phyloP scores from a whole-genome alignment of 30 jellyfish, hydroid and myxozoan species.

The Kudoa iwatai region DNA sequence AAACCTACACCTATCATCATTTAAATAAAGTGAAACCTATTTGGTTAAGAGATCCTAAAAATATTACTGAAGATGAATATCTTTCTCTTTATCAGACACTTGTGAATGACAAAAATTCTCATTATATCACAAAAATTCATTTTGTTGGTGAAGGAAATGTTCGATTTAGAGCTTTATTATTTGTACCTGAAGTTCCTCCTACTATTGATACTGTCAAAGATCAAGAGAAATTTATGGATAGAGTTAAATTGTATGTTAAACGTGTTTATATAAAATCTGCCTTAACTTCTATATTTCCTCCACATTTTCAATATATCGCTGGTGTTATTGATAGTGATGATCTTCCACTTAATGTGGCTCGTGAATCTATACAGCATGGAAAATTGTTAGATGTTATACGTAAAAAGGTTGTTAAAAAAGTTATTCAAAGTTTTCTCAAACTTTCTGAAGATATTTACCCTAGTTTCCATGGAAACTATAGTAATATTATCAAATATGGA shows the following conservation, averaged over 20 bases:
- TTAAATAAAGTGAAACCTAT: constrained; percentile 59
- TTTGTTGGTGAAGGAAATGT: constrained; percentile 96
- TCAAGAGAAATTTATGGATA: constrained; percentile 43
- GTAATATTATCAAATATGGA: constrained; percentile 49
- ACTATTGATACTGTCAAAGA: constrained; percentile 7
- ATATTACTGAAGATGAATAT: constrained; percentile 70
- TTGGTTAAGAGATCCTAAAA: constrained; percentile 60
- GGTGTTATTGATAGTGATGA: constrained; percentile 97
- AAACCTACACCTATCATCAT: constrained; percentile 58
- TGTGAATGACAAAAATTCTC: too few relatives aligned
- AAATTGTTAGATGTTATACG: constrained; percentile 48
- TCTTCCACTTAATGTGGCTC: constrained; percentile 83
- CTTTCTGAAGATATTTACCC: constrained; percentile 6
- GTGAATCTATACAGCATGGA: constrained; percentile 86
- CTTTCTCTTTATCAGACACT: constrained; percentile 44
- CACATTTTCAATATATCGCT: constrained; percentile 35
- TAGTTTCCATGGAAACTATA: background rate
- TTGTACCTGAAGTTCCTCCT: constrained; percentile 19
- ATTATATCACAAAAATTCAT: constrained; percentile 8
- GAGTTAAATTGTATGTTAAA: constrained; percentile 53
- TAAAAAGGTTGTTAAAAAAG: constrained; percentile 63
- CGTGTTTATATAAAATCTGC: constrained; percentile 67
- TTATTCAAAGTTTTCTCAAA: constrained; percentile 59
- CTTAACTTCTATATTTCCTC: constrained; percentile 66
- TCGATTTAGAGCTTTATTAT: constrained; percentile 50